These are phyloP conservation scores for Anarhynchus alexandrinus DNA, from an alignment of 2,113 vertebrate species.

Conservation along the genomic window DNA sequence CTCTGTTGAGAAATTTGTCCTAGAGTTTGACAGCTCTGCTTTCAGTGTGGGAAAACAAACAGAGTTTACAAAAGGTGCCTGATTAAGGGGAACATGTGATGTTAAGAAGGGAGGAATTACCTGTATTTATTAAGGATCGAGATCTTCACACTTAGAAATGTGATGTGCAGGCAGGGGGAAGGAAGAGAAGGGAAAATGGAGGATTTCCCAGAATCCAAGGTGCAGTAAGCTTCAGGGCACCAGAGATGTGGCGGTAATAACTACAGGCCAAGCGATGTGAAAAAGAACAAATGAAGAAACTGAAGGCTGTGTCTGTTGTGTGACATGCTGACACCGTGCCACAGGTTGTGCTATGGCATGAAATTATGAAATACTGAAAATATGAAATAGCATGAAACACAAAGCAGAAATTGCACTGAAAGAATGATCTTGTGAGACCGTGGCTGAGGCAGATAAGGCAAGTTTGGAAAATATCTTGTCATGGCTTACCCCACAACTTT, in stretches of 20 bases:
- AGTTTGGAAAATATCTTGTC: background rate
- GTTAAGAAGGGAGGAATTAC: background rate
- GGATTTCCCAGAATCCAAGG: background rate
- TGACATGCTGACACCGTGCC: background rate
- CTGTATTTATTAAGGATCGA: background rate
- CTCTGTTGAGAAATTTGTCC: background rate
- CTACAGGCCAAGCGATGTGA: background rate
- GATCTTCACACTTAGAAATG: background rate
- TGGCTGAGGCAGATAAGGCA: background rate
- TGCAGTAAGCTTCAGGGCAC: background rate
- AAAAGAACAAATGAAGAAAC: background rate
- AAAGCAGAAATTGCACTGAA: background rate
- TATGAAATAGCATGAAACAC: background rate
- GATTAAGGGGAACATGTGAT: background rate
- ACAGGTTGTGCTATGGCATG: rapidly evolving
- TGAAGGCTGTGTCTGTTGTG: rapidly evolving
- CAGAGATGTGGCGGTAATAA: background rate
- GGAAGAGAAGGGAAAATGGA: background rate
- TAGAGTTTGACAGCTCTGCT: background rate
- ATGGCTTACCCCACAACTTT: background rate
- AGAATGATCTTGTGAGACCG: background rate
- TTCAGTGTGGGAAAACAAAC: background rate
- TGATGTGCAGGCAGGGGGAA: background rate
- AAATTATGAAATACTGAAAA: background rate
- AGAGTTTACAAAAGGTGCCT: background rate